Conservation (phyloP, 2,113 vertebrate species). For the Poeciliopsis occidentalis region DNA sequence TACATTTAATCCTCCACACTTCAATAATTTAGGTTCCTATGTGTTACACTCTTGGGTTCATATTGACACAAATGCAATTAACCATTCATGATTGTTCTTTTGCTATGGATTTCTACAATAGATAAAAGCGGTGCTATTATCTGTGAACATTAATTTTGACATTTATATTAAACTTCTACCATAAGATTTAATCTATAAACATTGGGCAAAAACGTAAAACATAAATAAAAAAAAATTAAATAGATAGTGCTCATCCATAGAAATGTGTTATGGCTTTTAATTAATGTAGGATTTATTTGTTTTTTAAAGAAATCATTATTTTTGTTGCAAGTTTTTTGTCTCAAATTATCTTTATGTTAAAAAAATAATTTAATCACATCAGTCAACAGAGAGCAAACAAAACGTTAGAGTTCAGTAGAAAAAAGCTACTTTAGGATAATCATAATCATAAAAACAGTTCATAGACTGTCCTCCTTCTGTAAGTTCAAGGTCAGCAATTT, state of each 20-base stretch:
- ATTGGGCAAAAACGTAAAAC: neutral
- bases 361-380: too few relatives aligned
- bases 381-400: too few relatives aligned
- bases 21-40: constrained; percentile 3
- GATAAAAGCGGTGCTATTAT: neutral
- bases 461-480: too few relatives aligned
- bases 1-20: constrained; percentile 4
- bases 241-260: neutral
- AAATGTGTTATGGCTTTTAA: neutral
- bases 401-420: too few relatives aligned
- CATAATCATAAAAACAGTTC: neutral
- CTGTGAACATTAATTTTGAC: neutral
- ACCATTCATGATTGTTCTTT: neutral
- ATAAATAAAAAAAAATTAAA: neutral
- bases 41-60: neutral
- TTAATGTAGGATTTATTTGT: too few relatives aligned
- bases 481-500: neutral
- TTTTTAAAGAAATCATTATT: too few relatives aligned
- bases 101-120: neutral
- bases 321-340: too few relatives aligned
- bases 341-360: too few relatives aligned
- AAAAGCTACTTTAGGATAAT: too few relatives aligned
- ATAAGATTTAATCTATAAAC: neutral
- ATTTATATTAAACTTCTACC: neutral
- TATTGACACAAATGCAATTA: neutral